Evolutionary conservation across 2,888 invertebrate genomes (phyloP), one percentile per base, ranked within the genome.

Genomic region (Rhopalosiphum nymphaeae): DNA sequence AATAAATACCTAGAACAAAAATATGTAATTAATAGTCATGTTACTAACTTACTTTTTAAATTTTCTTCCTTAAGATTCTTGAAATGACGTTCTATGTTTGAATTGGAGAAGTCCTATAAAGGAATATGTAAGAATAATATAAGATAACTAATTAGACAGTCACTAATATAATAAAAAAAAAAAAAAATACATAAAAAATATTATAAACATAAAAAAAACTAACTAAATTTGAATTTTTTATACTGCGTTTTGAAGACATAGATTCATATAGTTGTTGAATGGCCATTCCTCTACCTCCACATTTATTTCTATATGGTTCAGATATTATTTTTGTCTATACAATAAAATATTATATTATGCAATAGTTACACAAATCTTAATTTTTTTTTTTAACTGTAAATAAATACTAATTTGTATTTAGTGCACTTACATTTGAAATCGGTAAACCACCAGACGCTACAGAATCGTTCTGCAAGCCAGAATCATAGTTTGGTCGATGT

Each of bases 231-330:
- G 16, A n/a, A n/a, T 86, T 49, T n/a, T 49, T 86, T 25, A 49
- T 86, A 2, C 78, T 78, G 36, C 21, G 1, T 21, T 21, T 78
- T 78, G 21, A 21, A 78, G 78, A 36, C 21, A 78, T 21, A 78
- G 78, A 44, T 86, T 86, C 46, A 46, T 29, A 46, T n/a, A 86
- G 13, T 86, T 86, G 46, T 86, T 13, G 29, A 86, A 86, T 86
- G 29, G 86, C 86, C 16, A 86, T n/a, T 86, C 86, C 86, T 49
- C 86, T 86, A 29, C 86, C 86, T 13, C 86, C 86, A 44, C 29
- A 86, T 86, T 86, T 86, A 7, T 13, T 44, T 49, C 13, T 13
- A 46, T 5, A 0, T 26, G 46, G 29, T 86, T 86, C 46, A 86
- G 44, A 44, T 26, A 16, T 29, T n/a, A n/a, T 29, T 44, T 26